Conservation (phyloP, 2,888 invertebrate genomes). For the Agrotis puta region DNA sequence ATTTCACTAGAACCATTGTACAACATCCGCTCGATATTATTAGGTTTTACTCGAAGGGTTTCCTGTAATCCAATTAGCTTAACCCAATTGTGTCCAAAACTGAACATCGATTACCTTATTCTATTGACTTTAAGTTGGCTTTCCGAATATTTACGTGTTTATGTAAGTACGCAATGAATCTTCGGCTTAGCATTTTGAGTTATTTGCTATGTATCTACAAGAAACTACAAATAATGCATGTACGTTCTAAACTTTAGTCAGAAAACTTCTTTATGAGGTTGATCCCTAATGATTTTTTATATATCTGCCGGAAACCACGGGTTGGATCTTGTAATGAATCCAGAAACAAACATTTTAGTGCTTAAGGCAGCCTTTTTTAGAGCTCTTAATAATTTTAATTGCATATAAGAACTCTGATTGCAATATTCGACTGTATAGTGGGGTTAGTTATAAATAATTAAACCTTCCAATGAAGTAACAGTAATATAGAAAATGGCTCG, state of each 20-base stretch:
- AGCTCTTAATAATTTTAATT: too few species aligned
- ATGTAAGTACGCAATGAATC: constrained; percentile 26
- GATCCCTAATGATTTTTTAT: not conserved
- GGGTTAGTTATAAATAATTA: too few species aligned
- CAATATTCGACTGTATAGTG: too few species aligned
- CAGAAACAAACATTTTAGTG: not conserved
- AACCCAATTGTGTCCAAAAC: constrained; percentile 85
- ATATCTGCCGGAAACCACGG: not conserved
- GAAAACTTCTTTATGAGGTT: not conserved
- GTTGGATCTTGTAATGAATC: not conserved
- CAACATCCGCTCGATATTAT: constrained; percentile 64
- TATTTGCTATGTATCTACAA: constrained; percentile 14
- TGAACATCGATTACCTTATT: constrained; percentile 78
- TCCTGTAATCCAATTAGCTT: constrained; percentile 86
- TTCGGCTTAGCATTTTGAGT: constrained; percentile 28
- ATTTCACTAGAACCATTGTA: constrained; percentile 45
- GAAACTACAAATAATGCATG: too few species aligned
- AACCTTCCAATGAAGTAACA: too few species aligned
- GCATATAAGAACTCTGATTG: too few species aligned
- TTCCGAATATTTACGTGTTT: constrained; percentile 60
- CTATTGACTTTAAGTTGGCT: constrained; percentile 61
- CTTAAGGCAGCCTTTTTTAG: not conserved
- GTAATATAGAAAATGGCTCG: too few species aligned
- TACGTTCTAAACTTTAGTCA: not conserved
- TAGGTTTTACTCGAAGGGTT: constrained; percentile 81